These are phyloP conservation scores for Epinephelus awoara DNA, from an alignment of 2,797 vertebrate species.

Conservation along the genomic window DNA sequence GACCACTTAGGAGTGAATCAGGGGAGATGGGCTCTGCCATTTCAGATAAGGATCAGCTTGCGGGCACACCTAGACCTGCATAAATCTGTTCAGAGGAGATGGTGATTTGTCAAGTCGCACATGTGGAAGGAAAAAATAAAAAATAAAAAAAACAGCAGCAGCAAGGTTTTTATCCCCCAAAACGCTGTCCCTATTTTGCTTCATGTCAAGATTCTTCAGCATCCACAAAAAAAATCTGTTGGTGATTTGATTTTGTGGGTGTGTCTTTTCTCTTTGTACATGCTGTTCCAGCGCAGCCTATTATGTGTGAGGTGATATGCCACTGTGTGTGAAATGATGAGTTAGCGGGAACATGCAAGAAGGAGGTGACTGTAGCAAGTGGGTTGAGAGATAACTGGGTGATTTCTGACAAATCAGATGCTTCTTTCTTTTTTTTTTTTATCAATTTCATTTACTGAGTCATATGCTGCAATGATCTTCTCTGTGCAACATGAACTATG, in stretches of 20 bases:
- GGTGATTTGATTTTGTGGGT: slow-evolving; percentile 2
- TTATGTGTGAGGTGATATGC: slow-evolving; percentile 64
- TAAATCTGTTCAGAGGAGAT: slow-evolving; percentile 79
- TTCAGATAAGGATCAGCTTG: slow-evolving; percentile 83
- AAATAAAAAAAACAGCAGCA: slow-evolving; percentile 16
- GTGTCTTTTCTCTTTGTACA: slow-evolving; percentile 38
- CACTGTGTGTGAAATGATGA: slow-evolving; percentile 59
- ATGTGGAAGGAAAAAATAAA: slow-evolving; percentile 33
- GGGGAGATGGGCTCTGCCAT: slow-evolving; percentile 81
- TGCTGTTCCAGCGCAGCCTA: slow-evolving; percentile 50
- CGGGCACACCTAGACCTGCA: slow-evolving; percentile 82
- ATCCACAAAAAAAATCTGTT: slow-evolving; percentile 24
- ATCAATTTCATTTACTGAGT: slow-evolving; percentile 54
- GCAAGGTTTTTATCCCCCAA: slow-evolving; percentile 41
- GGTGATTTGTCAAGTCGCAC: slow-evolving; percentile 77
- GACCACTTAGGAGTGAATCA: slow-evolving; percentile 84
- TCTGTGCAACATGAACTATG: neutral
- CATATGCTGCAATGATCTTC: slow-evolving; percentile 23
- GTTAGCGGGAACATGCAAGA: slow-evolving; percentile 74
- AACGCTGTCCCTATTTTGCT: slow-evolving; percentile 16
- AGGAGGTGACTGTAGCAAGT: slow-evolving; percentile 76
- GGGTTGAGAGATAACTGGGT: slow-evolving; percentile 52
- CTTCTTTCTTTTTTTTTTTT: slow-evolving; percentile 37
- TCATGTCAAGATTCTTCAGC: slow-evolving; percentile 37
- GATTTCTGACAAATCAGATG: slow-evolving; percentile 56